These are phyloP conservation scores for Catostomus latipinnis DNA, from an alignment of 2,797 vertebrate species.

Conservation along the genomic window DNA sequence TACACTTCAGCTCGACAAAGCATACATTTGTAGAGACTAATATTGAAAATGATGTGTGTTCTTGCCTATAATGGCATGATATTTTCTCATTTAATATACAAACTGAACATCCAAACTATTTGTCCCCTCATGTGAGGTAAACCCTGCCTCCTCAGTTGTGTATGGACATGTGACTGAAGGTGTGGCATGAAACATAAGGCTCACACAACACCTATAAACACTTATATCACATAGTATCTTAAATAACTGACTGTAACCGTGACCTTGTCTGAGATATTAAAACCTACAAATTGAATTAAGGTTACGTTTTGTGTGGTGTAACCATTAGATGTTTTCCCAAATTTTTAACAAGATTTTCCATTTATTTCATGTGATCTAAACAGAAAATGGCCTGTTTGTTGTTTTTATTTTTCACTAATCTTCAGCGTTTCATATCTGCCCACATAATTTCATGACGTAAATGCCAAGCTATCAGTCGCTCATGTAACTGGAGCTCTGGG, in stretches of 20 bases:
- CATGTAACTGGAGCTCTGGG: conserved; percentile 19
- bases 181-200: conserved; percentile 13
- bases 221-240: neutral
- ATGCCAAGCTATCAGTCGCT: conserved; percentile 32
- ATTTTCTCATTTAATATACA: neutral
- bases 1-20: neutral
- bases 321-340: neutral
- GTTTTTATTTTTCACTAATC: conserved; percentile 32
- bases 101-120: neutral
- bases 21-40: neutral
- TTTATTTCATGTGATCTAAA: neutral
- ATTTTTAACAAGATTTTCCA: neutral
- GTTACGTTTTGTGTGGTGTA: neutral
- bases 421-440: conserved; percentile 42
- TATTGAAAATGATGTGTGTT: neutral
- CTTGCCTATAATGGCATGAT: neutral
- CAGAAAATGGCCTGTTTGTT: conserved; percentile 14
- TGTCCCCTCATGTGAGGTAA: conserved; percentile 14
- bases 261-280: neutral
- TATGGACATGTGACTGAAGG: conserved; percentile 23
- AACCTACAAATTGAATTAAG: neutral
- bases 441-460: conserved; percentile 40
- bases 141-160: conserved; percentile 10
- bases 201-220: conserved; percentile 1
- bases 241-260: neutral